phyloP scores from a whole-genome alignment of 2,113 vertebrate species.

The Colistium nudipinnis region DNA sequence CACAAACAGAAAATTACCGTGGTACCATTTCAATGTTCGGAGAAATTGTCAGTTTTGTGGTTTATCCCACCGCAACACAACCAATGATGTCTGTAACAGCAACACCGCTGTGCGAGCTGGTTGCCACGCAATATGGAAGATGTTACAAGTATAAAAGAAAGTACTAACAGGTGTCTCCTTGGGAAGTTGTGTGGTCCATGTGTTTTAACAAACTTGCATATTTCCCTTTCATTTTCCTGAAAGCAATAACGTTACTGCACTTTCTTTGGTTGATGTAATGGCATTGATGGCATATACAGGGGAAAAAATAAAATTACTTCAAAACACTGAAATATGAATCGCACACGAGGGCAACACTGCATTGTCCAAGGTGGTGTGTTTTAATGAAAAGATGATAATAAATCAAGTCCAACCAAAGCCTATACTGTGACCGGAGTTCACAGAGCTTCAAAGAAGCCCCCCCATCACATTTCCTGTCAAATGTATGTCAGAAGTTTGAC shows the following conservation, averaged over 20 bases:
- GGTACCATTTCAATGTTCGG: constrained; percentile 67
- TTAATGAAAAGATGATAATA: not conserved
- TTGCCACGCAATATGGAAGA: constrained; percentile 10
- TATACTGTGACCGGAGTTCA: not conserved
- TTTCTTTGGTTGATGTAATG: not conserved
- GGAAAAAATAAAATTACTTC: not conserved
- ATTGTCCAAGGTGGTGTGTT: not conserved
- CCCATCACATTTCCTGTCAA: constrained; percentile 37
- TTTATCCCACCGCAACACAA: constrained; percentile 51
- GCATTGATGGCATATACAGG: not conserved
- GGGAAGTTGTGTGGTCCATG: not conserved
- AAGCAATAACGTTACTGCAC: not conserved
- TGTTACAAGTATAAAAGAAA: constrained; percentile 5
- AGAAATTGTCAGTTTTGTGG: constrained; percentile 68
- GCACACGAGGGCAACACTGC: not conserved
- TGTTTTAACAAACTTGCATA: not conserved
- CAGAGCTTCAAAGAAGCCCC: not conserved
- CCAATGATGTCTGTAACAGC: constrained; percentile 47
- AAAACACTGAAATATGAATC: not conserved
- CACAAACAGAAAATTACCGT: constrained; percentile 75
- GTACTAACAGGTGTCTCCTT: constrained; percentile 1
- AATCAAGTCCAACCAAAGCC: not conserved
- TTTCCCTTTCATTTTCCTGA: not conserved
- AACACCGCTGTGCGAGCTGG: constrained; percentile 30
- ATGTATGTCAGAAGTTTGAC: not conserved